phyloP scores from a whole-genome alignment of 2,888 invertebrate genomes.

The Tholera decimalis region DNA sequence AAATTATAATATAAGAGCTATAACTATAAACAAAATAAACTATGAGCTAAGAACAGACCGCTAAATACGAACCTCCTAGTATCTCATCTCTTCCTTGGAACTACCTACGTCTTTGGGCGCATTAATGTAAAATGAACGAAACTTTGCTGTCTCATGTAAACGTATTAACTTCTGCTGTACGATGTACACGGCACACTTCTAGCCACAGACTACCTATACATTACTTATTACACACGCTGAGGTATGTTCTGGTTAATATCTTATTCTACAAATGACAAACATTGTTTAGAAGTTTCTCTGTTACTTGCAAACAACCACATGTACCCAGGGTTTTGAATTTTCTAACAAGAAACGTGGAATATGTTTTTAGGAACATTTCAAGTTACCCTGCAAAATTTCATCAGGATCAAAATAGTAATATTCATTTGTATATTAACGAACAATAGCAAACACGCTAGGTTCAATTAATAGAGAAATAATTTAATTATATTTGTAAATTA shows the following conservation, averaged over 20 bases:
- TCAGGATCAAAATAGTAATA: neutral
- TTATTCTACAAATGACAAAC: conserved; percentile 25
- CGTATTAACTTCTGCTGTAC: conserved; percentile 36
- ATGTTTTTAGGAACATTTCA: neutral
- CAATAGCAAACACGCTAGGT: neutral
- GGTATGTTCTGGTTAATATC: conserved; percentile 15
- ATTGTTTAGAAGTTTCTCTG: conserved; percentile 19
- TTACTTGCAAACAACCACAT: conserved; percentile 1
- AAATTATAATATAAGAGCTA: neutral
- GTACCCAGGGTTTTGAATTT: neutral
- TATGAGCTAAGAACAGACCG: too few relatives aligned
- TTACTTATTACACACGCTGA: conserved; percentile 32
- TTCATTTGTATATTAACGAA: too few relatives aligned
- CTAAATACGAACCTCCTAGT: neutral
- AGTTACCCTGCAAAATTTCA: neutral
- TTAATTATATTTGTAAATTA: neutral
- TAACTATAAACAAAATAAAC: neutral
- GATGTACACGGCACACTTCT: conserved; percentile 19
- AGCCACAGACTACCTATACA: conserved; percentile 17
- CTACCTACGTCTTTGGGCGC: conserved; percentile 10
- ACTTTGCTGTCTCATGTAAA: conserved; percentile 37
- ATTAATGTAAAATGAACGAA: conserved; percentile 42
- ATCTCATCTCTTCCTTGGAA: neutral
- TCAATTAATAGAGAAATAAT: neutral
- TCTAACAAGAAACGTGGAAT: neutral